These are phyloP conservation scores for Drosophila rubida DNA, from an alignment of 2,888 invertebrate species.

Conservation along the genomic window DNA sequence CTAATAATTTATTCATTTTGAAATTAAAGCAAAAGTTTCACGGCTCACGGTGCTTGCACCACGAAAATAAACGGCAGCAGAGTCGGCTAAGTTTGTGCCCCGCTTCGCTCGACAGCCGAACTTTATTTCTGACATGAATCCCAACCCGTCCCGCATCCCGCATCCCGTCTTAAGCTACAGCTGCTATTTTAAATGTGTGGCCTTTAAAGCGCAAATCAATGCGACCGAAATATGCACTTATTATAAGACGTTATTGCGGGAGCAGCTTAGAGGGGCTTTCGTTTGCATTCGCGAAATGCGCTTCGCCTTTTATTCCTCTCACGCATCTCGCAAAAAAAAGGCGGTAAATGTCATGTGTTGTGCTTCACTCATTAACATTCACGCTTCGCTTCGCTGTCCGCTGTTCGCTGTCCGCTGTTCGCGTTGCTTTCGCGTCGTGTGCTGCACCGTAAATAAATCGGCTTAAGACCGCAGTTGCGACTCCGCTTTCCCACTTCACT, in stretches of 20 bases:
- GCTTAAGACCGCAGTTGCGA: conserved; percentile 7
- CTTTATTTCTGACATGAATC: not conserved
- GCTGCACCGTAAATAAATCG: conserved; percentile 21
- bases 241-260: conserved; percentile 7
- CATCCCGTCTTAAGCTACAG: not conserved
- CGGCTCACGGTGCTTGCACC: too few species aligned
- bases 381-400: not conserved
- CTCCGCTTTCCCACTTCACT: conserved; percentile 7
- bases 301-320: not conserved
- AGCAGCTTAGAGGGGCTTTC: conserved; percentile 3
- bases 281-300: conserved; percentile 5
- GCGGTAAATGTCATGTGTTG: conserved; percentile 27
- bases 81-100: too few species aligned
- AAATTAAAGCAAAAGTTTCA: too few species aligned
- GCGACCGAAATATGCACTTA: conserved; percentile 1
- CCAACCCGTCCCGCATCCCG: too few species aligned
- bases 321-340: not conserved
- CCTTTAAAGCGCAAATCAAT: conserved; percentile 4
- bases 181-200: not conserved
- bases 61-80: too few species aligned
- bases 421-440: not conserved
- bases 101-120: too few species aligned
- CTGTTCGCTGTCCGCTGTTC: conserved; percentile 7
- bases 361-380: conserved; percentile 35
- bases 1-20: too few species aligned